Base-by-base conservation (phyloP, 1,140 invertebrate species). In the Sycophila sp. region DNA sequence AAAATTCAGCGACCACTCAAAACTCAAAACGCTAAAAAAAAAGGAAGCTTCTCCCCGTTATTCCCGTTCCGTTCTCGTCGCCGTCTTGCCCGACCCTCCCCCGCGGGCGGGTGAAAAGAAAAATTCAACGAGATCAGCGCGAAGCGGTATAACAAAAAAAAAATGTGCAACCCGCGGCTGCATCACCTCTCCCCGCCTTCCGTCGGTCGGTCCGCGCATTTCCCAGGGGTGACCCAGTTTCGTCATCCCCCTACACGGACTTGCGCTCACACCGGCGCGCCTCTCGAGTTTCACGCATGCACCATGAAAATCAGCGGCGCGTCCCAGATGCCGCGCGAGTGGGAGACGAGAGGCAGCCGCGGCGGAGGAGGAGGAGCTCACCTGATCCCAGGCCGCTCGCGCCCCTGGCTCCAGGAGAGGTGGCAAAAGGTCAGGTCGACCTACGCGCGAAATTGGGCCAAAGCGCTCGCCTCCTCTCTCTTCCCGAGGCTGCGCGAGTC, bases 191-290 rank as follows among this genome's bases (percentile, higher is more conserved):
- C 47, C n/a, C 22, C 26, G 17, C 47, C 26, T 45, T 32, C 30
- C 62, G 15, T 28, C 34, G 49, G 28, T 17, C 28, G 19, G 38
- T 19, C 32, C 36, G 34, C 28, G 32, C 49, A 19, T 63, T 53
- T 67, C 26, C 76, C 69, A 72, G 72, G 73, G 75, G 69, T 81
- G 78, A 80, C 80, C 78, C 62, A 82, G 71, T 78, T 82, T 78
- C 74, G 28, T 76, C 72, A 76, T 74, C 77, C 69, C 63, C 47
- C 60, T 59, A 49, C 55, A 73, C 74, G 69, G 63, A 67, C 72
- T 72, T 72, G 64, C 66, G 66, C 58, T 56, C 17, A 17, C 60
- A 63, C 40, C 19, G 28, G 63, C 19, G 8, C 3, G 58, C n/a
- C 34, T 55, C 34, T 55, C 22, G 32, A 6, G 17, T 7, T 24